Base-by-base conservation (phyloP, 2,797 vertebrate species). In the Picus viridis region DNA sequence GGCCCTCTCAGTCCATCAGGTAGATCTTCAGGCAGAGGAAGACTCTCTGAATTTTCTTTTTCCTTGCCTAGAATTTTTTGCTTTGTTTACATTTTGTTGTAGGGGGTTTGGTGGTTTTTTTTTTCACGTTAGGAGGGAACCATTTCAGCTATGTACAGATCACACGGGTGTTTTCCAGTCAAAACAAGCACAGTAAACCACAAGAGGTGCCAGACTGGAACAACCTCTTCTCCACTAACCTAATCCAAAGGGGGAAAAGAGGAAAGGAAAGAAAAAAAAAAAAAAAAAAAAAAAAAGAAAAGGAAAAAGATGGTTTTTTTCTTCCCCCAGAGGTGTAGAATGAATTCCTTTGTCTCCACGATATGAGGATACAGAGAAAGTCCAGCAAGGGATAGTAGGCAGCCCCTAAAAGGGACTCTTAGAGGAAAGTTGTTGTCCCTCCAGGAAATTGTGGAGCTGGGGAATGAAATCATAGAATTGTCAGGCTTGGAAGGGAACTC, bases 111-210 rank as follows among this genome's bases (percentile, higher is more conserved):
- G 43, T 14, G 16, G 14, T 16, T 45, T 45, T 45, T 45, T 45
- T 89, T 90, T 65, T 79, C 26, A 10, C 43, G 69, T 92, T 88
- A 68, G 92, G 92, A 93, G 77, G 61, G 79, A 92, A 95, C 83
- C 80, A 94, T 96, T 91, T 96, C 83, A 96, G 94, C 83, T 95
- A 94, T 96, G 95, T 88, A 79, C 83, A 68, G 89, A 94, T 93
- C 89, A 89, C 93, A 91, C 54, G 8, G 83, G 36, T 91, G 83
- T 84, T 95, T 96, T 94, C 86, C 76, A 96, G 95, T 96, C 93
- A 95, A 94, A 95, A 95, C 94, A 96, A 95, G 89, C 62, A 27
- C 61, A 71, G 74, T 74, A 95, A 96, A 96, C 92, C 92, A 88
- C 93, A 96, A 71, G 77, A 92, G 85, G 93, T 95, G 91, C 94